Conservation (phyloP, 2,113 vertebrate species). For the Macrotus californicus region DNA sequence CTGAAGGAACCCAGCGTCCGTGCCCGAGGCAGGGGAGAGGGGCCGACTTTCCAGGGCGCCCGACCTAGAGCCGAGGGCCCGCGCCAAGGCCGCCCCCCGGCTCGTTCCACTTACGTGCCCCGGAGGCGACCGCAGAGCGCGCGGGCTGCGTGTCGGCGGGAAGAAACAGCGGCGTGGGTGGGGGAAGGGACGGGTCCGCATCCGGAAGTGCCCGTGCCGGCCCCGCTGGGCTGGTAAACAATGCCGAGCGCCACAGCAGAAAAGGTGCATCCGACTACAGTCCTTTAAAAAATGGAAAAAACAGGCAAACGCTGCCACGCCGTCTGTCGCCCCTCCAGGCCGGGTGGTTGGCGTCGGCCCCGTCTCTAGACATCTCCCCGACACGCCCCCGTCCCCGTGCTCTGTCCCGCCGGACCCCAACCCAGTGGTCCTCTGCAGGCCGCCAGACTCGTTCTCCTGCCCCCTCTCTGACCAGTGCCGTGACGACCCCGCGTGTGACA, state of each 20-base stretch:
- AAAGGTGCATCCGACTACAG: neutral
- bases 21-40: neutral
- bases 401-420: neutral
- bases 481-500: neutral
- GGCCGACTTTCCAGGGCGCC: neutral
- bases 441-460: neutral
- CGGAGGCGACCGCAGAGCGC: neutral
- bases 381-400: neutral
- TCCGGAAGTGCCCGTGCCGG: neutral
- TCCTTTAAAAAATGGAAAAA: too few species aligned
- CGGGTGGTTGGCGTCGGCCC: neutral
- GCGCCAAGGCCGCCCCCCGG: neutral
- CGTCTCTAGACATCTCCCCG: neutral
- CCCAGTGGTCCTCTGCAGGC: neutral
- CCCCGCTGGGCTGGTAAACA: accelerated
- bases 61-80: neutral
- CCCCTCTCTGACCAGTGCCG: neutral
- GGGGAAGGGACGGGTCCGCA: neutral
- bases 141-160: neutral
- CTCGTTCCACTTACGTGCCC: accelerated
- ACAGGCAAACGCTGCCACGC: neutral
- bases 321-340: neutral
- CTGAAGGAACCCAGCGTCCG: neutral
- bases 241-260: accelerated
- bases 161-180: neutral